Percentiles rank a stretch among this genome's conserved stretches.
Conservation (phyloP, 2,888 invertebrate species). For the Chrysomela aeneicollis region DNA sequence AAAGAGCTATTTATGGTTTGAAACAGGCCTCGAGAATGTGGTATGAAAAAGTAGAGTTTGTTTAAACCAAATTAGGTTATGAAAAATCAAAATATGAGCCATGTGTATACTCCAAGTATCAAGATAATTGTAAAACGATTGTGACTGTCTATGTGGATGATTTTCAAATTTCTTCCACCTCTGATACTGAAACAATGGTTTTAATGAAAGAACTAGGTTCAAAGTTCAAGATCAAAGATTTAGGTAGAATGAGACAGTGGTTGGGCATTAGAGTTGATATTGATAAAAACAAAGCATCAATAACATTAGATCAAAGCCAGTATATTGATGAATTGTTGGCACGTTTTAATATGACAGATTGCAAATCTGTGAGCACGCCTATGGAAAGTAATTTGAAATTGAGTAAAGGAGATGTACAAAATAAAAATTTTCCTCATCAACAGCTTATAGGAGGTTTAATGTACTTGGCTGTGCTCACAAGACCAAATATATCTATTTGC, state of each 20-base stretch:
- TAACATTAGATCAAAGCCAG: constrained; percentile 34
- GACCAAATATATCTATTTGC: constrained; percentile 40
- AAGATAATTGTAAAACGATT: constrained; percentile 24
- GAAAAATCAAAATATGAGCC: constrained; percentile 38
- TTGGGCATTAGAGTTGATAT: constrained; percentile 35
- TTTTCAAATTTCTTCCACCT: constrained; percentile 42
- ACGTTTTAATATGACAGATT: constrained; percentile 23
- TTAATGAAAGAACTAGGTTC: constrained; percentile 32
- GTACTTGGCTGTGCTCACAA: constrained; percentile 32
- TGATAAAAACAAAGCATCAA: constrained; percentile 24
- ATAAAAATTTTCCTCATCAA: constrained; percentile 28
- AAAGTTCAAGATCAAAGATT: constrained; percentile 35
- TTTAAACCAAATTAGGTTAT: constrained; percentile 5
- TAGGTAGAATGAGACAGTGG: constrained; percentile 28
- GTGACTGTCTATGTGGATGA: constrained; percentile 35
- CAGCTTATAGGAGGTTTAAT: constrained; percentile 36
- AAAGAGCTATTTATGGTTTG: constrained; percentile 31
- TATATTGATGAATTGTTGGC: constrained; percentile 34
- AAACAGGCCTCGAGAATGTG: constrained; percentile 12
- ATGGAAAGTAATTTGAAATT: constrained; percentile 23
- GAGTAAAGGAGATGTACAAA: not conserved
- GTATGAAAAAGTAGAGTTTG: not conserved
- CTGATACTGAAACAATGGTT: constrained; percentile 20
- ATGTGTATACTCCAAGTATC: constrained; percentile 35
- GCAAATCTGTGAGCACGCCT: constrained; percentile 25